phyloP scores from a whole-genome alignment of 2,797 vertebrate genomes.

The Enteromius afrohamiltoni region DNA sequence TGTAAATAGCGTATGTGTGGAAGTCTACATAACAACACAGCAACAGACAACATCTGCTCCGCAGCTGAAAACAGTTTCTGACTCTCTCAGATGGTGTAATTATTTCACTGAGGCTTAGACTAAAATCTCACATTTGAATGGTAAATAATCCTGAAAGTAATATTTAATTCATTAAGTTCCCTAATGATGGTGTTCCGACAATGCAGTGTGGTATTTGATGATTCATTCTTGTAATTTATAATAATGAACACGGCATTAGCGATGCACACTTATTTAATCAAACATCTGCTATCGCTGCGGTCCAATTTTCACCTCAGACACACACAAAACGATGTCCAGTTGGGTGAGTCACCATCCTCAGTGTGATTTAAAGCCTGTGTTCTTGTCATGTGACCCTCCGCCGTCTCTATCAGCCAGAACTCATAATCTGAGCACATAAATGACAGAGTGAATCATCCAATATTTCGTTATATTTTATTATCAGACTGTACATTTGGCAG shows the following conservation, averaged over 20 bases:
- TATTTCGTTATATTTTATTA: conserved; percentile 62
- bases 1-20: conserved; percentile 1
- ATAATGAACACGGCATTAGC: conserved; percentile 27
- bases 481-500: conserved; percentile 36
- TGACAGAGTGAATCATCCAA: conserved; percentile 60
- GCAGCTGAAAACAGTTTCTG: conserved; percentile 18
- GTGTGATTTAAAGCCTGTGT: conserved; percentile 47
- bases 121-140: not conserved
- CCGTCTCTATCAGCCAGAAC: conserved; percentile 28
- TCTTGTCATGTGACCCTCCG: conserved; percentile 46
- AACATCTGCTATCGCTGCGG: not conserved
- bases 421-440: conserved; percentile 52
- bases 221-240: conserved; percentile 37
- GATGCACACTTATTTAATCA: conserved; percentile 18
- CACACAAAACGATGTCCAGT: conserved; percentile 13
- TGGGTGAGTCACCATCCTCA: conserved; percentile 55
- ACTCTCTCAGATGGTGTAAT: not conserved
- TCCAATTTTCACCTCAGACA: not conserved
- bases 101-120: not conserved
- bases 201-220: conserved; percentile 20
- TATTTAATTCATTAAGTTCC: conserved; percentile 14
- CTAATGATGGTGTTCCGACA: not conserved
- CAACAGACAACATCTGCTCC: conserved; percentile 9
- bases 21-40: conserved; percentile 10
- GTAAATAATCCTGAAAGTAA: conserved; percentile 27